phyloP scores from a whole-genome alignment of 2,888 invertebrate species.

The Deilephila elpenor region DNA sequence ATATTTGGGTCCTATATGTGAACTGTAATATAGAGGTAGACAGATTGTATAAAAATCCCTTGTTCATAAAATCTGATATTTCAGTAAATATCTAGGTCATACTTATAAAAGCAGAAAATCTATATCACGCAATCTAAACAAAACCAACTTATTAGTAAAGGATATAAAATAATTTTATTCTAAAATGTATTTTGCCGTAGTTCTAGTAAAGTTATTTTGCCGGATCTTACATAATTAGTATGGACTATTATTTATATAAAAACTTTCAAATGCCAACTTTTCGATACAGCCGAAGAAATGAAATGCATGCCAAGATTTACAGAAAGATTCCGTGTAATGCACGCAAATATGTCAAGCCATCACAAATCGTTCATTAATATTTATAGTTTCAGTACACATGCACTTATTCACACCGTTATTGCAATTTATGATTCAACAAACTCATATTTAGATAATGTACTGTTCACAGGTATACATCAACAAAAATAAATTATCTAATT shows the following conservation, averaged over 20 bases:
- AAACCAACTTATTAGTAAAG: no score
- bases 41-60: no score
- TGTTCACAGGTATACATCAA: background rate
- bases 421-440: background rate
- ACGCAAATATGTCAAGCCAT: constrained; percentile 1
- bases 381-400: background rate
- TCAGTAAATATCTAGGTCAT: no score
- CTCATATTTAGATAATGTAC: constrained; percentile 9
- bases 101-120: no score
- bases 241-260: background rate
- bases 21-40: no score
- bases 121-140: no score
- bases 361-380: background rate
- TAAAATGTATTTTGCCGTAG: no score
- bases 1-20: no score
- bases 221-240: no score
- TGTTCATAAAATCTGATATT: no score
- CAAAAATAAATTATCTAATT: constrained; percentile 5
- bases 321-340: background rate
- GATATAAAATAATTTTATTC: no score
- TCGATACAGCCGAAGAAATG: background rate
- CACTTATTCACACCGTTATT: background rate
- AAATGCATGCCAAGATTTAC: background rate
- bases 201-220: no score
- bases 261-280: background rate